Evolutionary conservation across 2,888 invertebrate genomes (phyloP).

Genomic region (Chrysomela aeneicollis): DNA sequence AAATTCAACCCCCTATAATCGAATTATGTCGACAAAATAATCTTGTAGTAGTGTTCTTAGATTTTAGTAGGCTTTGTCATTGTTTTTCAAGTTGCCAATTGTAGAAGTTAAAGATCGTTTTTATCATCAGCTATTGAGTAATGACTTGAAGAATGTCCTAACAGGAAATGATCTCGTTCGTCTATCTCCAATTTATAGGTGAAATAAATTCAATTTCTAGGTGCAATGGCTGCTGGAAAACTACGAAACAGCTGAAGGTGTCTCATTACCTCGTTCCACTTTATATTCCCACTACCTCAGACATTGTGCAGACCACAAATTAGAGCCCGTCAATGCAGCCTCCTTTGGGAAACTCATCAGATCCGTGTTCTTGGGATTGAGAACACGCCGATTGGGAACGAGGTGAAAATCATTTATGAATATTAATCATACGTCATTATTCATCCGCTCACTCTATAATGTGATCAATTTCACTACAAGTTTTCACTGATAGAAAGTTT

Average conservation of each 20-base stretch:
- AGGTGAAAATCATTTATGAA: constrained; percentile 18
- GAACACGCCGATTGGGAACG: constrained; percentile 91
- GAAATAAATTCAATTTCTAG: constrained; percentile 57
- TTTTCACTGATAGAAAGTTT: no score
- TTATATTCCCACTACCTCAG: constrained; percentile 96
- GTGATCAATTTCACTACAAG: no score
- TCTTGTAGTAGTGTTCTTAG: no score
- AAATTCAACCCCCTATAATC: no score
- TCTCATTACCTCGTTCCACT: constrained; percentile 82
- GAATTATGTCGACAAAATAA: no score
- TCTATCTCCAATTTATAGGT: not conserved
- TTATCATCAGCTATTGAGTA: no score
- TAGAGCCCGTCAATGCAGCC: constrained; percentile 99
- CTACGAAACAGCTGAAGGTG: constrained; percentile 96
- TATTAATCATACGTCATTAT: not conserved
- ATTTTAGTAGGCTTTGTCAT: no score
- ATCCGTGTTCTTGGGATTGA: constrained; percentile 95
- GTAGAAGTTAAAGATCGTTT: no score
- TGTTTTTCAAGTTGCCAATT: no score
- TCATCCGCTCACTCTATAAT: no score
- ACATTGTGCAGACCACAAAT: constrained; percentile 90
- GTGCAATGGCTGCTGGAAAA: constrained; percentile 96
- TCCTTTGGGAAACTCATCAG: constrained; percentile 99
- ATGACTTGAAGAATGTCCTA: no score
- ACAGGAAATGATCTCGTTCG: no score